Conservation (phyloP, 1,140 invertebrate species). For the Harpegnathos saltator region DNA sequence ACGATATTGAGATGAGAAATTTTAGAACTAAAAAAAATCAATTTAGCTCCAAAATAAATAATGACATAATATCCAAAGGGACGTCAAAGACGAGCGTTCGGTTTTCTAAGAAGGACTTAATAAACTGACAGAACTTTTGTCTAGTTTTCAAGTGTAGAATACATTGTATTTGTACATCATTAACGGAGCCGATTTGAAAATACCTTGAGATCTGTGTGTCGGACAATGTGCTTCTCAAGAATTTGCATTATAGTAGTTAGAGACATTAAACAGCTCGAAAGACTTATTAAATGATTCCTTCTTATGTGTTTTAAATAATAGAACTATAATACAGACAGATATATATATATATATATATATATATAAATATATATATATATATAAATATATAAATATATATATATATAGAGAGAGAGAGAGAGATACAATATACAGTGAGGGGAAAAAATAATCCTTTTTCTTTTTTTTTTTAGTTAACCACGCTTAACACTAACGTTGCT, state of each 20-base stretch:
- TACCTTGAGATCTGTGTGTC: slow-evolving; percentile 5
- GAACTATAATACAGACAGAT: background rate
- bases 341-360: no score
- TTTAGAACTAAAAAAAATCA: no score
- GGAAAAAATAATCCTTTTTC: slow-evolving; percentile 39
- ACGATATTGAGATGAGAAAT: no score
- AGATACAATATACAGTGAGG: slow-evolving; percentile 10
- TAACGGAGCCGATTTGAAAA: background rate
- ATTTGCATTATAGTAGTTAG: slow-evolving; percentile 3
- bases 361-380: no score
- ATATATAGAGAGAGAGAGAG: background rate
- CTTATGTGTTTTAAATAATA: slow-evolving; percentile 44
- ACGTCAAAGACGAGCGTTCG: no score
- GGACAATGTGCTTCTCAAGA: background rate
- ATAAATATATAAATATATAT: no score
- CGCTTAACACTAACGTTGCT: slow-evolving; percentile 57
- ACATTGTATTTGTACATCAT: slow-evolving; percentile 36
- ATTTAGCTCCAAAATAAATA: no score
- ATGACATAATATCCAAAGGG: no score
- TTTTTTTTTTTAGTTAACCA: slow-evolving; percentile 56
- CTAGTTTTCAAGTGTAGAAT: slow-evolving; percentile 25
- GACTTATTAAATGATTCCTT: background rate
- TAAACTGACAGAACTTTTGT: slow-evolving; percentile 22
- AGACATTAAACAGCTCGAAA: slow-evolving; percentile 9
- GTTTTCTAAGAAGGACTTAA: background rate